Evolutionary conservation across 2,888 invertebrate species (phyloP), one percentile per base, ranked within the genome.

Genomic region (Sphaerophoria rueppellii): DNA sequence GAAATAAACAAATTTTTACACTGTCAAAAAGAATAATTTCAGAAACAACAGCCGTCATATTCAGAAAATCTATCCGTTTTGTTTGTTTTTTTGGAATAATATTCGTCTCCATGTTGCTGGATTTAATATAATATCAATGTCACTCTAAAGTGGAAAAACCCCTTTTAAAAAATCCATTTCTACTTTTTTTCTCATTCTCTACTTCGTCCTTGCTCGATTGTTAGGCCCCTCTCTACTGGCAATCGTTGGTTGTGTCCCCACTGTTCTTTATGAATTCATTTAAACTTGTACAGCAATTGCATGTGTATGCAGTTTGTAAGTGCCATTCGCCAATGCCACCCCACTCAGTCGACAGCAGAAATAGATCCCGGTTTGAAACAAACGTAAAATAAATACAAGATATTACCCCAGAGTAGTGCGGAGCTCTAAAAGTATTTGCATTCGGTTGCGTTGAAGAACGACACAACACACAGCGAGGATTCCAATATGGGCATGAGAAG

Each of bases 41-140:
- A 67, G 65, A 54, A 16, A 67, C 52, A 52, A 34, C 52, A 54
- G 52, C 40, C 67, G 54, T 67, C 67, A 67, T 67, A 54, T 67
- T 52, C 67, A 67, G 67, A 54, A 54, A 54, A 54, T 67, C 67
- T 54, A 54, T 67, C 52, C 67, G 32, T 24, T 54, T 32, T 54
- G 40, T 37, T 54, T n/a, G n/a, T n/a, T n/a, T n/a, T 73, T 72
- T 65, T 37, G 50, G 35, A 60, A 57, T 58, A 58, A 52, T 71
- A 58, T 81, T 76, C 46, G 55, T 55, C 75, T 57, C 43, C 14
- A 37, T 75, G 55, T 75, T 63, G 58, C 54, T 67, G 60, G 76
- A 67, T 76, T 76, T 77, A 73, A 73, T 82, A 69, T 78, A 78
- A 82, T 78, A 73, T 73, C 55, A 78, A 70, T 78, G 82, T 82